Evolutionary conservation across 1,140 invertebrate genomes (phyloP).

Genomic region (Lasaia peninsularis): DNA sequence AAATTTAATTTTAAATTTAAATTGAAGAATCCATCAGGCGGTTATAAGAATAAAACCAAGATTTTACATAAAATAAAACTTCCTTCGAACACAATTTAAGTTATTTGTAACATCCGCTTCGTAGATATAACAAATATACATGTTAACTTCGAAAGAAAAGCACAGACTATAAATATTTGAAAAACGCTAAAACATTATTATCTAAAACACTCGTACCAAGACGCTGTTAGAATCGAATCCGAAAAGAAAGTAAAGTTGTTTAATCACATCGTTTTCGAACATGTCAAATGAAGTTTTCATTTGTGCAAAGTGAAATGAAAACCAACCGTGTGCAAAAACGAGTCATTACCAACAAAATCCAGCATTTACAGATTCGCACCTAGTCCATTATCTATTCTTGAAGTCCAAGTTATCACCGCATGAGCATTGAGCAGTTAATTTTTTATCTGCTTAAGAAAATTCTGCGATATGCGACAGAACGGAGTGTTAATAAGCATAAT

Average conservation of each 20-base stretch:
- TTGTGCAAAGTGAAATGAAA: constrained; percentile 6
- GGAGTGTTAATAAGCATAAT: constrained; percentile 62
- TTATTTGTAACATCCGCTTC: background rate
- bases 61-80: no score
- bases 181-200: constrained; percentile 41
- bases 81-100: no score
- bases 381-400: constrained; percentile 75
- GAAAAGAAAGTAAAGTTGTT: constrained; percentile 35
- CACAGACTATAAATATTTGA: background rate
- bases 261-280: constrained; percentile 41
- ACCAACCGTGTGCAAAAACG: constrained; percentile 30
- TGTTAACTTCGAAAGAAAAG: constrained; percentile 1
- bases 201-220: constrained; percentile 73
- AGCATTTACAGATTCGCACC: constrained; percentile 71
- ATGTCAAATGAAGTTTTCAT: constrained; percentile 1
- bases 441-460: constrained; percentile 40
- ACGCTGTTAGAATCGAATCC: constrained; percentile 67
- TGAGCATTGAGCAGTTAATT: no score
- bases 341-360: constrained; percentile 43
- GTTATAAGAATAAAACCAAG: no score
- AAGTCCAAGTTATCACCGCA: constrained; percentile 57
- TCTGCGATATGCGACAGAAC: constrained; percentile 44
- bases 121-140: constrained; percentile 2
- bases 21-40: no score
- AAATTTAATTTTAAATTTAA: no score